phyloP scores from a whole-genome alignment of 2,888 invertebrate genomes.

The Tinea pellionella region DNA sequence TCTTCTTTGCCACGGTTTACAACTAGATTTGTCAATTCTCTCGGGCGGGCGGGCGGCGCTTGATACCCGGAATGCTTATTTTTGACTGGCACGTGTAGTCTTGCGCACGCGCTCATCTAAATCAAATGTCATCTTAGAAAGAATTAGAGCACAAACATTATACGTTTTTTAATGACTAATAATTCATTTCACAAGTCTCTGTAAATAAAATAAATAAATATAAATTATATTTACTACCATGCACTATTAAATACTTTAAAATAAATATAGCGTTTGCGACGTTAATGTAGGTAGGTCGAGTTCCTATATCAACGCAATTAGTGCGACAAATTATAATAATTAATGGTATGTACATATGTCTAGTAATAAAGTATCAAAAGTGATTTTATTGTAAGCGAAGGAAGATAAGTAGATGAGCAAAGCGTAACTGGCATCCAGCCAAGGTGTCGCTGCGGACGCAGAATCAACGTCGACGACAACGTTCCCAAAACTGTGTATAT shows the following conservation, averaged over 20 bases:
- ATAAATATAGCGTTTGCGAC: too few species aligned
- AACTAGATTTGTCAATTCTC: too few species aligned
- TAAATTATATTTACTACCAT: too few species aligned
- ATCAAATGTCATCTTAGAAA: not conserved
- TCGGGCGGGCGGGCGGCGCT: not conserved
- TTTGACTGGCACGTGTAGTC: slow-evolving; percentile 40
- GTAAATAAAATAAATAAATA: too few species aligned
- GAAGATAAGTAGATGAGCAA: not conserved
- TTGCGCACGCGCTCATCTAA: slow-evolving; percentile 11
- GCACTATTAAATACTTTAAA: too few species aligned
- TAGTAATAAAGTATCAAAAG: not conserved
- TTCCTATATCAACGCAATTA: too few species aligned
- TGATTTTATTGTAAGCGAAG: not conserved
- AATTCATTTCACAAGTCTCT: not conserved
- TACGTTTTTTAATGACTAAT: not conserved
- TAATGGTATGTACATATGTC: not conserved
- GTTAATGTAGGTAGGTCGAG: too few species aligned
- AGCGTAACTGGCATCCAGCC: slow-evolving; percentile 42
- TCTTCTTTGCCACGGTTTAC: not conserved
- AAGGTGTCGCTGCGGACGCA: slow-evolving; percentile 57
- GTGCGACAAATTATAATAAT: too few species aligned
- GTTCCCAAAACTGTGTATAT: slow-evolving; percentile 70
- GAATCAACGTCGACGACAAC: slow-evolving; percentile 39
- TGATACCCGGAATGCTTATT: slow-evolving; percentile 40
- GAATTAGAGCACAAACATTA: not conserved